Base-by-base conservation (phyloP, 2,797 vertebrate genomes). In the Sebastes kiyomatsui region DNA sequence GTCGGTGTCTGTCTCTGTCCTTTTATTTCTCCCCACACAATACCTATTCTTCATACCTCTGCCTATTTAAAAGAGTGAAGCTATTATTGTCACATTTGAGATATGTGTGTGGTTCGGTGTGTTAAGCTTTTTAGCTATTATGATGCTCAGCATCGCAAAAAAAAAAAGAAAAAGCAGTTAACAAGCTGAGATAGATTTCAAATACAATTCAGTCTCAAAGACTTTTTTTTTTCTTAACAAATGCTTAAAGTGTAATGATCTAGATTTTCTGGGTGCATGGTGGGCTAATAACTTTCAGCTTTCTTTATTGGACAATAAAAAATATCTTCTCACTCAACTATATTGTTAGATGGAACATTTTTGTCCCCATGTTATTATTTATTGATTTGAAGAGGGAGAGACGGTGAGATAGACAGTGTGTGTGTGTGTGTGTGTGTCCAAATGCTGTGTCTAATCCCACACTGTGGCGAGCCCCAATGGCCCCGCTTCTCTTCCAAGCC, bases 371-470 rank as follows among this genome's bases (percentile, higher is more conserved):
- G 71, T 84, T 87, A 88, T 87, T 89, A 72, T 93, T 85, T 92
- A 90, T 92, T 90, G 88, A 94, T 93, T 88, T 85, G 46, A 14
- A 87, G 59, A 78, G 27, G 70, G 33, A 67, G 69, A 84, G 49
- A 67, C 42, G n/a, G 61, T 33, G 65, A 83, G 73, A 87, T 61
- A 35, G 73, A 67, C 65, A 13, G 35, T 2, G 35, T 35, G 33
- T 38, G 35, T 35, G 71, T 56, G 59, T 66, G 64, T 60, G 79
- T 75, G 78, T 82, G 75, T 87, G 79, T 74, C 90, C 82, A 91
- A 91, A 85, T 72, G 64, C 78, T 92, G 89, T 90, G 86, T 92
- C 89, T 92, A 92, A 94, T 93, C 90, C 91, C 62, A 72, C 61
- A 77, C 82, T 87, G 75, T 79, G 72, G 67, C 35, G 79, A 78